A percentile compares a stretch with the other conserved stretches of the same genome.
These are phyloP conservation scores for Drosophila varians DNA, from an alignment of 1,140 invertebrate genomes.

Conservation along the genomic window DNA sequence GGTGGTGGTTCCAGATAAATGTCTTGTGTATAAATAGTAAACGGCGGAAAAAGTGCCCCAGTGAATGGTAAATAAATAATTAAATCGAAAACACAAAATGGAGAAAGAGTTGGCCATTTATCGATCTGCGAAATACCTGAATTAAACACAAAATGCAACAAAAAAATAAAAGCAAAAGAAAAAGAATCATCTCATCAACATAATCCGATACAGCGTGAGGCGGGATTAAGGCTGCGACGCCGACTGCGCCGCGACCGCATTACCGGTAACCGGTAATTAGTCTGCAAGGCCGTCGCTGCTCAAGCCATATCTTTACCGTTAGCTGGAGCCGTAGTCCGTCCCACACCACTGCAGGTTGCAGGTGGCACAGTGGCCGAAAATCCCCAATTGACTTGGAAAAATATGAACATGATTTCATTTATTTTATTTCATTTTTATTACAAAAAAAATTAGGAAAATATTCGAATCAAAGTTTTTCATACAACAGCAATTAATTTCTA, in stretches of 20 bases:
- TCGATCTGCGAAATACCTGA: slow-evolving; percentile 2
- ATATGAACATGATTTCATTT: too few species aligned
- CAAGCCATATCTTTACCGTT: slow-evolving; percentile 15
- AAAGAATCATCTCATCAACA: slow-evolving; percentile 9
- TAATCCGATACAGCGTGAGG: slow-evolving; percentile 45
- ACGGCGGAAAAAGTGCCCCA: background rate
- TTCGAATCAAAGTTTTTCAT: too few species aligned
- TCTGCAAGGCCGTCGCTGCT: slow-evolving; percentile 38
- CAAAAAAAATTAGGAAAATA: too few species aligned
- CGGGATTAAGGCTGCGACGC: slow-evolving; percentile 49
- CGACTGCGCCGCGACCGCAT: slow-evolving; percentile 31
- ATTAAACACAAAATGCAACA: background rate
- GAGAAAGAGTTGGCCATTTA: background rate
- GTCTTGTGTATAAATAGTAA: slow-evolving; percentile 23
- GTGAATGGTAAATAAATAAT: background rate
- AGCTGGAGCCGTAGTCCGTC: slow-evolving; percentile 1
- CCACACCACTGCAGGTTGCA: slow-evolving; percentile 10
- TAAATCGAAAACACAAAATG: background rate
- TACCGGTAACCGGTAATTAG: slow-evolving; percentile 51
- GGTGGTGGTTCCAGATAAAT: slow-evolving; percentile 5
- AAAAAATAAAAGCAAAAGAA: background rate
- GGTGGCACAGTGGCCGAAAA: background rate
- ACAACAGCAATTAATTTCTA: too few species aligned
- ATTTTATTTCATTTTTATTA: too few species aligned
- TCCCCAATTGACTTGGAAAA: too few species aligned